Evolutionary conservation across 1,140 invertebrate species (phyloP).

Genomic region (Luehdorfia chinensis): DNA sequence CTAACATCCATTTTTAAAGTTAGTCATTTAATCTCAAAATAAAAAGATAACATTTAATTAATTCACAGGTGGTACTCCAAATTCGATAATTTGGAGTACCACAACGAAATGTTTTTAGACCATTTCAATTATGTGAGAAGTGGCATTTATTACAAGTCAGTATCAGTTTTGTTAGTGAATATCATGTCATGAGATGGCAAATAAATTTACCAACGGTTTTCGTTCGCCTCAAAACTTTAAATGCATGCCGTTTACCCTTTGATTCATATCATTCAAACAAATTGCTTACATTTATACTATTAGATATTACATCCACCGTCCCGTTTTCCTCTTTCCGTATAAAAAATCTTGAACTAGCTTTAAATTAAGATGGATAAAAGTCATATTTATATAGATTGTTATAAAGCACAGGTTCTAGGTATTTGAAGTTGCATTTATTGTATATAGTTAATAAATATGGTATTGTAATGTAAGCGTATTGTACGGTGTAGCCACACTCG

Average conservation of each 20-base stretch:
- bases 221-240: background rate
- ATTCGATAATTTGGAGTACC: background rate
- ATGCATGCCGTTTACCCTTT: conserved; percentile 28
- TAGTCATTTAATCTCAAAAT: too few species aligned
- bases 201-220: too few species aligned
- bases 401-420: conserved; percentile 73
- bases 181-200: too few species aligned
- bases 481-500: conserved; percentile 71
- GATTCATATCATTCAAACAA: conserved; percentile 34
- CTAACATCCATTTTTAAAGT: too few species aligned
- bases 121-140: too few species aligned
- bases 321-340: conserved; percentile 69
- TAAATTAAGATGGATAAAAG: conserved; percentile 57
- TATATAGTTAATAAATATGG: conserved; percentile 60
- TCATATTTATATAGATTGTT: conserved; percentile 75
- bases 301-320: conserved; percentile 64
- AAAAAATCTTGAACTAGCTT: conserved; percentile 66
- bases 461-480: conserved; percentile 54
- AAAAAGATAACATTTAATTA: too few species aligned
- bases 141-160: too few species aligned
- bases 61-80: too few species aligned
- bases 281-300: conserved; percentile 51
- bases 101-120: background rate
- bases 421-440: conserved; percentile 71
- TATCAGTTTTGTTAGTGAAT: too few species aligned